Percentiles rank a stretch among this genome's conserved stretches.
phyloP scores from a whole-genome alignment of 2,888 invertebrate genomes.

The Gonocerus acuteangulatus region DNA sequence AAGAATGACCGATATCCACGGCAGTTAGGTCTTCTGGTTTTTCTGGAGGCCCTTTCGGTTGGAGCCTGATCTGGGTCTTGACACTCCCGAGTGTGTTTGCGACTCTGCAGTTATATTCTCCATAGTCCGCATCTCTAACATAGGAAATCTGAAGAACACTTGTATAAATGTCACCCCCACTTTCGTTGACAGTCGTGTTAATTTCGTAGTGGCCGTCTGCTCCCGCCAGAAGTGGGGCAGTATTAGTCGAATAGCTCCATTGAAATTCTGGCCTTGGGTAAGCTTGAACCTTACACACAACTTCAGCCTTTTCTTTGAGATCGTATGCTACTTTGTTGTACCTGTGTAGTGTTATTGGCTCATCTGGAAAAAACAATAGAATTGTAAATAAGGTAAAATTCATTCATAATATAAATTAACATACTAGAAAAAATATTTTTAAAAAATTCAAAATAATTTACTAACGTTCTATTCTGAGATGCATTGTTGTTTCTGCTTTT shows the following conservation, averaged over 20 bases:
- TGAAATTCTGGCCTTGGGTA: constrained; percentile 89
- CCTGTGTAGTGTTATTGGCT: constrained; percentile 76
- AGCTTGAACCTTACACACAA: constrained; percentile 80
- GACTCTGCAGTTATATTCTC: constrained; percentile 83
- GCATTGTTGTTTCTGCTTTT: constrained; percentile 80
- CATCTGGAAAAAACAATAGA: constrained; percentile 51
- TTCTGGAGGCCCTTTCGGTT: constrained; percentile 82
- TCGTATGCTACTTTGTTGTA: constrained; percentile 85
- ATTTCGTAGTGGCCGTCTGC: constrained; percentile 81
- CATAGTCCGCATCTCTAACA: constrained; percentile 75
- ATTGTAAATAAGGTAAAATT: constrained; percentile 2
- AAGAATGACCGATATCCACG: constrained; percentile 67
- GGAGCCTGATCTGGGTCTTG: constrained; percentile 58
- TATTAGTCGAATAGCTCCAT: constrained; percentile 76
- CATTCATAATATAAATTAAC: constrained; percentile 5
- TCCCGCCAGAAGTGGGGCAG: constrained; percentile 64
- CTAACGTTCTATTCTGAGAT: constrained; percentile 82
- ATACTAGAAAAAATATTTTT: not conserved
- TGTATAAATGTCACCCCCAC: constrained; percentile 74
- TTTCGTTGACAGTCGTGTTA: constrained; percentile 61
- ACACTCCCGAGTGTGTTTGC: constrained; percentile 69
- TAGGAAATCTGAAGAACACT: constrained; percentile 63
- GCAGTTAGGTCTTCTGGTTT: constrained; percentile 65
- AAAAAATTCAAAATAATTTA: constrained; percentile 37
- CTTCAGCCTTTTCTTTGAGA: constrained; percentile 72